Percentiles rank a stretch among this genome's conserved stretches.
Conservation (phyloP, 2,888 invertebrate genomes). For the Meliscaeva auricollis region DNA sequence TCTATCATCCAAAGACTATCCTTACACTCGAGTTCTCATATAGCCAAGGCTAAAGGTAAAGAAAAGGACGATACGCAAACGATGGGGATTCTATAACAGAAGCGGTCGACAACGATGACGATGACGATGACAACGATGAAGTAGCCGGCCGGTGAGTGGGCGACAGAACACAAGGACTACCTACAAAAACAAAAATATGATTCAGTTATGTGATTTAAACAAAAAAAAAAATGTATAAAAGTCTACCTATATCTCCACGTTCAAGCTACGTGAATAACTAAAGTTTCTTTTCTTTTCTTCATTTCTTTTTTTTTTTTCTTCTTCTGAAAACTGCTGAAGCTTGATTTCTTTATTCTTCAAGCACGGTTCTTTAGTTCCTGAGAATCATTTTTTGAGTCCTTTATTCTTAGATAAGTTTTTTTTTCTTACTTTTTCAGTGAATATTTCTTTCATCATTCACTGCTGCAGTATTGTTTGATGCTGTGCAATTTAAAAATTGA, state of each 20-base stretch:
- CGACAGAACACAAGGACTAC: conserved; percentile 16
- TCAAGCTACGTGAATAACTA: conserved; percentile 55
- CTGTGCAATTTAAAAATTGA: neutral
- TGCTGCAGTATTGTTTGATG: neutral
- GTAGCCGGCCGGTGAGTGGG: neutral
- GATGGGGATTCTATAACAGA: conserved; percentile 50
- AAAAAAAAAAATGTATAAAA: neutral
- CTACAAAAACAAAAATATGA: conserved; percentile 51
- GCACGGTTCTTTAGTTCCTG: conserved; percentile 48
- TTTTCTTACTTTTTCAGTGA: conserved; percentile 1
- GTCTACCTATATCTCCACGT: neutral
- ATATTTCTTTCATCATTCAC: conserved; percentile 2
- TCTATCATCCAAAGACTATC: conserved; percentile 10
- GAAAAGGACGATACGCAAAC: conserved; percentile 59
- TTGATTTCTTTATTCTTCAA: conserved; percentile 56
- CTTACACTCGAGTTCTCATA: conserved; percentile 14
- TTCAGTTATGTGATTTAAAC: conserved; percentile 53
- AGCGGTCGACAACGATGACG: neutral
- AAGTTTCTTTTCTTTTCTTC: conserved; percentile 35
- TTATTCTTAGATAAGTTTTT: conserved; percentile 31
- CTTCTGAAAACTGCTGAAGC: conserved; percentile 38
- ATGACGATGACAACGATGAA: too few relatives aligned
- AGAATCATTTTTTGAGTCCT: conserved; percentile 61
- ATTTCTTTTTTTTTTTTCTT: conserved; percentile 34
- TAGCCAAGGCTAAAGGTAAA: conserved; percentile 28